These are phyloP conservation scores for Kryptopterus vitreolus DNA, from an alignment of 2,797 vertebrate genomes.

Conservation along the genomic window DNA sequence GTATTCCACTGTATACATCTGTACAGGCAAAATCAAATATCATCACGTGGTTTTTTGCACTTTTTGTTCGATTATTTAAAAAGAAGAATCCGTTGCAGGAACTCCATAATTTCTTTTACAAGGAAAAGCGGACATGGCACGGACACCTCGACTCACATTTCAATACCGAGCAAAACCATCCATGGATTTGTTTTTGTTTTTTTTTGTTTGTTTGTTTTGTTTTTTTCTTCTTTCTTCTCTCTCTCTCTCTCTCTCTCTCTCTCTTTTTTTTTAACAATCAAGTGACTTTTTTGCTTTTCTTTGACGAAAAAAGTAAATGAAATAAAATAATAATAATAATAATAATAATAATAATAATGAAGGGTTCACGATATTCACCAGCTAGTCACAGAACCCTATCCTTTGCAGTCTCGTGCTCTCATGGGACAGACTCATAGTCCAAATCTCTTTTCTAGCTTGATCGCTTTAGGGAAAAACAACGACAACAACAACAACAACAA, in stretches of 20 bases:
- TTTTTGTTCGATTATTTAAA: slow-evolving; percentile 70
- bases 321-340: too few relatives aligned
- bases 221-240: too few relatives aligned
- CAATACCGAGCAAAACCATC: slow-evolving; percentile 81
- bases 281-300: slow-evolving; percentile 71
- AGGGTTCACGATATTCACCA: slow-evolving; percentile 64
- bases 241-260: too few relatives aligned
- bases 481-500: background rate
- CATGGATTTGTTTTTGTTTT: slow-evolving; percentile 54
- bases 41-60: slow-evolving; percentile 59
- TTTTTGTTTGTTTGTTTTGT: too few relatives aligned
- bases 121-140: slow-evolving; percentile 78
- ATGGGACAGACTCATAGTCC: slow-evolving; percentile 55
- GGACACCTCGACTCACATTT: slow-evolving; percentile 79
- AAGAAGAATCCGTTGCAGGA: slow-evolving; percentile 67
- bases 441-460: slow-evolving; percentile 21
- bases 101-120: slow-evolving; percentile 70
- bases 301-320: slow-evolving; percentile 62
- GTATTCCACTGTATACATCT: slow-evolving; percentile 79
- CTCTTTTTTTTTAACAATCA: slow-evolving; percentile 75
- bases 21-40: slow-evolving; percentile 82
- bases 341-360: slow-evolving; percentile 34
- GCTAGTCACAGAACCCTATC: slow-evolving; percentile 57
- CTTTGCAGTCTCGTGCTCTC: slow-evolving; percentile 55
- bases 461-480: slow-evolving; percentile 2